phyloP scores from a whole-genome alignment of 2,797 vertebrate species.

The Taeniopygia guttata region DNA sequence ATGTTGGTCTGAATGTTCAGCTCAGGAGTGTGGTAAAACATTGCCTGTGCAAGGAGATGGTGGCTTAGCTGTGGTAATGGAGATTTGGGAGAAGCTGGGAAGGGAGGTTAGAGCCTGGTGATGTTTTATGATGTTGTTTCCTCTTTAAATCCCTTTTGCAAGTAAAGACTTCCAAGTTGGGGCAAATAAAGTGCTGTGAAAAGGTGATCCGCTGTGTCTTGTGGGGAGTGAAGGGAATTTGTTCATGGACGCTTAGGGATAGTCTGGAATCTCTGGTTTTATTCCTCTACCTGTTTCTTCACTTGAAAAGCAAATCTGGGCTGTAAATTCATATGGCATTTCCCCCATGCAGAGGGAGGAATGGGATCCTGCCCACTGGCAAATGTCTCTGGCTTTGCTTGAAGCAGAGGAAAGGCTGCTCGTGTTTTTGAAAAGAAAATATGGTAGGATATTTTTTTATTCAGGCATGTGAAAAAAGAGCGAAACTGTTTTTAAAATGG shows the following conservation, averaged over 20 bases:
- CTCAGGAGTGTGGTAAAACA: neutral
- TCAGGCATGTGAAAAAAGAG: neutral
- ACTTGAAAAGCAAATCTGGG: neutral
- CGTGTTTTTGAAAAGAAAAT: neutral
- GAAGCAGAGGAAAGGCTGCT: neutral
- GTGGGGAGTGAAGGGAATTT: neutral
- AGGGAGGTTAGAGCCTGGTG: neutral
- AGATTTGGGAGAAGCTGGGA: neutral
- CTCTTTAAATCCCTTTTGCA: neutral
- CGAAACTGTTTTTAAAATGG: neutral
- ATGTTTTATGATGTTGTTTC: neutral
- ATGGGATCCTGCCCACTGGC: neutral
- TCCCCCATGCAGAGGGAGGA: neutral
- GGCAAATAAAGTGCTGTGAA: neutral
- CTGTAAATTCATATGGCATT: neutral
- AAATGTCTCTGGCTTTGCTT: neutral
- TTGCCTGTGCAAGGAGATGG: neutral
- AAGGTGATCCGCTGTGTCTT: neutral
- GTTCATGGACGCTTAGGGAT: neutral
- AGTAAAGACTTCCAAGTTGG: accelerated
- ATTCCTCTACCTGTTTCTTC: neutral
- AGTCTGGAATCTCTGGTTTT: neutral
- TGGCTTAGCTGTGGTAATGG: neutral
- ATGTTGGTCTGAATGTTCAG: neutral
- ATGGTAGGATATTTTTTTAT: neutral